phyloP scores from a whole-genome alignment of 2,888 invertebrate genomes.

The Schizaphis graminum region DNA sequence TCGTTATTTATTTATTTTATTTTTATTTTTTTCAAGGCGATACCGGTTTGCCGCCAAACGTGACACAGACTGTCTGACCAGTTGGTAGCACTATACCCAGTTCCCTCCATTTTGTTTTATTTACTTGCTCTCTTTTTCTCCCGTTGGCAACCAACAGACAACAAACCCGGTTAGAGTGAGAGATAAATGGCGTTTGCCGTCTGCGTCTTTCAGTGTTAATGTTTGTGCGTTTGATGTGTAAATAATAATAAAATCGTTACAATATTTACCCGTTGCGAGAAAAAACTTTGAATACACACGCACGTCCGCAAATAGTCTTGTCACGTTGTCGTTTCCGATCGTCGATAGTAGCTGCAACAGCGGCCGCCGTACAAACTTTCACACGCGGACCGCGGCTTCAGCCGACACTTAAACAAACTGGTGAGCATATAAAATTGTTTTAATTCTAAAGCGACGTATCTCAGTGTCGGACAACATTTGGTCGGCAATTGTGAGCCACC shows the following conservation, averaged over 20 bases:
- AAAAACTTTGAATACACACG: background rate
- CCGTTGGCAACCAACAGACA: conserved; percentile 38
- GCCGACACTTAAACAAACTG: conserved; percentile 21
- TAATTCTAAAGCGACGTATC: background rate
- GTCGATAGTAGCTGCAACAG: background rate
- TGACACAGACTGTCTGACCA: background rate
- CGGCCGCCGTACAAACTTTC: background rate
- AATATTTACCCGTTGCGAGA: background rate
- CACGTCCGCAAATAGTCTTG: background rate
- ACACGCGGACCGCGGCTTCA: background rate
- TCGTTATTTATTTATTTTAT: background rate
- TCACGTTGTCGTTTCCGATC: background rate
- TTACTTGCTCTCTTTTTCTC: conserved; percentile 23
- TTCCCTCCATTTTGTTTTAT: conserved; percentile 65
- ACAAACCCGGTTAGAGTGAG: conserved; percentile 58
- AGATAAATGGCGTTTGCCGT: conserved; percentile 57
- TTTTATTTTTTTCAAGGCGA: background rate
- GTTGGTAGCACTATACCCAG: conserved; percentile 29
- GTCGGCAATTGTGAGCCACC: background rate
- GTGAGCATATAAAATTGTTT: background rate
- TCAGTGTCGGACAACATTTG: background rate
- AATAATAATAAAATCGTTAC: conserved; percentile 31
- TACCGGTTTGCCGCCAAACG: conserved; percentile 39
- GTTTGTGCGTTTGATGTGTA: conserved; percentile 7
- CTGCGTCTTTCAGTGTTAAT: conserved; percentile 30